Base-by-base conservation (phyloP, 1,140 invertebrate species). In the Coelopa frigida region DNA sequence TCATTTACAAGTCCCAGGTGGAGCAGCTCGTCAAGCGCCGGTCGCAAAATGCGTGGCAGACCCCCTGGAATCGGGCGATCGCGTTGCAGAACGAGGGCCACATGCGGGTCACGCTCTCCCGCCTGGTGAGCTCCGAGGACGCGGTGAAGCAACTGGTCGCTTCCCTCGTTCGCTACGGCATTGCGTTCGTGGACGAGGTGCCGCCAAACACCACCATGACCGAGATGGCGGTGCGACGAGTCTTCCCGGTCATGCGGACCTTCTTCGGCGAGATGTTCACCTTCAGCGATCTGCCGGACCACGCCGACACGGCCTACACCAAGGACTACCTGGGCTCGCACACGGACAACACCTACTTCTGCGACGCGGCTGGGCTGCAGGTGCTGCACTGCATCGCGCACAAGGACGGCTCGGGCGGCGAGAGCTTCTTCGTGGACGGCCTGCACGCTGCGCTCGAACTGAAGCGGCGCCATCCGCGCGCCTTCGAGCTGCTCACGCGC, bases 261-360 rank as follows among this genome's bases (percentile, higher is more conserved):
- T 53, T 82, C 15, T 85, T 81, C 57, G 79, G 82, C 27, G 78
- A 75, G 24, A 77, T 80, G 73, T 83, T 77, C 75, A 63, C 73
- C 31, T 77, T 83, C 49, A 73, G 72, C 5, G 72, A 75, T 6
- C 63, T 72, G 23, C 56, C 72, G 18, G 72, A 73, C 21, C 75
- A 79, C 44, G 73, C 74, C 1, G 84, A 87, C 53, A 81, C 81
- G 0, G 82, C 84, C 0, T 86, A 85, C 52, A 78, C 78, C 0
- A 75, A 72, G 23, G 47, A 76, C 3, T 68, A 72, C 21, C 49
- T 79, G 1, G 72, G 71, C 5, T 61, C 69, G 0, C 78, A 79
- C 47, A 86, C 76, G 15, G 85, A 87, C 58, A 83, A 77, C 36
- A 85, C 83, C 0, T 88, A 86, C 54, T 83, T 84, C 41, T 78